A percentile compares a stretch with the other conserved stretches of the same genome.
Conservation (phyloP, 2,113 vertebrate genomes). For the Ancistrus triradiatus region DNA sequence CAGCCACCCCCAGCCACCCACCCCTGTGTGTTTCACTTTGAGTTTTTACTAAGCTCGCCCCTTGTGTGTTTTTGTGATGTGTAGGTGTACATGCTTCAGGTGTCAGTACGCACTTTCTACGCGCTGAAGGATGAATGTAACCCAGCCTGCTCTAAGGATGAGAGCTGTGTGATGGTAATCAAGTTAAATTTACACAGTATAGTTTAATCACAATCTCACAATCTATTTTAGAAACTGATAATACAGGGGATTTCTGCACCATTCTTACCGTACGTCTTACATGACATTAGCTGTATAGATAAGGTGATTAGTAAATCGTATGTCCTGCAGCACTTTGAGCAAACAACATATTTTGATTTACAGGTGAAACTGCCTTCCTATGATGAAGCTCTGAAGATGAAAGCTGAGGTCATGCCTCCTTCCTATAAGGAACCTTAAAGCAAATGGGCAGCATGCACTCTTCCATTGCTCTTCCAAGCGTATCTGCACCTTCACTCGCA, state of each 20-base stretch:
- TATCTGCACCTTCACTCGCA: neutral
- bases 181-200: neutral
- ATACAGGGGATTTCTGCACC: too few relatives aligned
- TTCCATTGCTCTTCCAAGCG: neutral
- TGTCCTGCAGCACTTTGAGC: neutral
- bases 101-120: slow-evolving; percentile 34
- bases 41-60: neutral
- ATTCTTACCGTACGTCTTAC: too few relatives aligned
- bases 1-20: too few relatives aligned
- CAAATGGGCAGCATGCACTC: neutral
- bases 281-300: too few relatives aligned
- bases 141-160: neutral
- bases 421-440: slow-evolving; percentile 59
- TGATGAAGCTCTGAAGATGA: slow-evolving; percentile 70
- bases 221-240: too few relatives aligned
- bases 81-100: slow-evolving; percentile 33
- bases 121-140: slow-evolving; percentile 7
- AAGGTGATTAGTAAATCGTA: too few relatives aligned
- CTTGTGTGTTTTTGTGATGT: slow-evolving; percentile 16
- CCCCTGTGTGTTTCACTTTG: too few relatives aligned
- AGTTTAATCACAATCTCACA: too few relatives aligned
- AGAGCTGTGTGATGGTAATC: slow-evolving; percentile 26
- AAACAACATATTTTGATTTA: slow-evolving; percentile 8
- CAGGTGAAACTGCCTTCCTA: slow-evolving; percentile 71
- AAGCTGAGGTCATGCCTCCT: slow-evolving; percentile 59